phyloP scores from a whole-genome alignment of 2,113 vertebrate genomes.

The Heterotis niloticus region DNA sequence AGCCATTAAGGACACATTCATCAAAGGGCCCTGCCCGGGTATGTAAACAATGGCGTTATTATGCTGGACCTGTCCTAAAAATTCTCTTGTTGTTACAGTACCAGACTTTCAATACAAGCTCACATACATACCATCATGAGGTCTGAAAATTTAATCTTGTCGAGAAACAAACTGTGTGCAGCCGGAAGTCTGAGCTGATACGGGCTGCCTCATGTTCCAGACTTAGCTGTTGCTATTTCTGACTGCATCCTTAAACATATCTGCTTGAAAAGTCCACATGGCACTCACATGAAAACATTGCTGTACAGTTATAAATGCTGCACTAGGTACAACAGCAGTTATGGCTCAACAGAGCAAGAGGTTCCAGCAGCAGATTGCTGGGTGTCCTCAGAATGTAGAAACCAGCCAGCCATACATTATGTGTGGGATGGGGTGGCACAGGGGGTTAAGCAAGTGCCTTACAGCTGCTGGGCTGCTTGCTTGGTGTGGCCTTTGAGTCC shows the following conservation, averaged over 20 bases:
- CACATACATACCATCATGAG: constrained; percentile 13
- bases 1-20: neutral
- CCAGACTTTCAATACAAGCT: neutral
- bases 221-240: neutral
- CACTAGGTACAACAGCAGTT: neutral
- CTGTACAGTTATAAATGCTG: neutral
- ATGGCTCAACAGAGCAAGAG: neutral
- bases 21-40: neutral
- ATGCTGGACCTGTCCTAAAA: neutral
- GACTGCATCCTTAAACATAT: neutral
- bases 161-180: neutral
- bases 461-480: neutral
- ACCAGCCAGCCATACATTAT: too few relatives aligned
- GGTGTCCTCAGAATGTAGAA: too few relatives aligned
- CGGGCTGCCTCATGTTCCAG: neutral
- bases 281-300: neutral
- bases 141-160: neutral
- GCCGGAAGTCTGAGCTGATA: neutral
- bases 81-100: neutral
- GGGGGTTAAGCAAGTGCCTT: too few relatives aligned
- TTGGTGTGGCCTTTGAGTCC: too few relatives aligned
- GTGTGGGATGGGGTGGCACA: too few relatives aligned
- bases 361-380: neutral
- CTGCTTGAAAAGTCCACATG: neutral
- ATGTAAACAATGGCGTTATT: neutral